A percentile compares a stretch with the other conserved stretches of the same genome.
Evolutionary conservation across 2,113 vertebrate species (phyloP).

Genomic region (Willisornis vidua): DNA sequence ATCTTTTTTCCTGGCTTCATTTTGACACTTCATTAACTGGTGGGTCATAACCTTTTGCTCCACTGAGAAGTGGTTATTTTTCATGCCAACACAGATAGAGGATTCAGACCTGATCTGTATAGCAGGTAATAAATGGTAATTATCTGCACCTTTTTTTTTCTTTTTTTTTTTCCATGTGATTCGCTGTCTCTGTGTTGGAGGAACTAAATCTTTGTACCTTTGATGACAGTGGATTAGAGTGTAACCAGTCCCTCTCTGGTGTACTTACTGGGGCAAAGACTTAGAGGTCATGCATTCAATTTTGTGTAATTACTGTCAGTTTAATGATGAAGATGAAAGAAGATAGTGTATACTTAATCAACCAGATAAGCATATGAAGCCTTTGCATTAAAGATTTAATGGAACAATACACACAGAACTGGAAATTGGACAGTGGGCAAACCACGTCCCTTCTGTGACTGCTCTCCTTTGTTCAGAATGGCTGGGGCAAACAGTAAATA

Average conservation of each 20-base stretch:
- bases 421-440: neutral
- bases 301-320: conserved; percentile 63
- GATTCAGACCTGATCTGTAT: conserved; percentile 5
- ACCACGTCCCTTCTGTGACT: neutral
- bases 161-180: conserved; percentile 5
- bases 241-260: conserved; percentile 10
- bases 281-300: conserved; percentile 62
- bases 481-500: neutral
- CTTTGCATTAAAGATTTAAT: conserved; percentile 41
- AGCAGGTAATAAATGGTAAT: conserved; percentile 47
- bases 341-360: conserved; percentile 58
- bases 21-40: conserved; percentile 32
- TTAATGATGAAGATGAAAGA: conserved; percentile 59
- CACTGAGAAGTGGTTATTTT: neutral
- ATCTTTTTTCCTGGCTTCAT: neutral
- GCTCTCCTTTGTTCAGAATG: neutral
- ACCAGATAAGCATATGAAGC: conserved; percentile 50
- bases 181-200: conserved; percentile 4
- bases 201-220: conserved; percentile 43
- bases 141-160: neutral
- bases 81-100: neutral
- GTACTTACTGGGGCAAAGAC: conserved; percentile 29
- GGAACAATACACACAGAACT: conserved; percentile 3
- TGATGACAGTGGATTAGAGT: conserved; percentile 34
- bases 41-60: neutral